phyloP scores from a whole-genome alignment of 1,140 invertebrate species.

The Thaumatotibia leucotreta region DNA sequence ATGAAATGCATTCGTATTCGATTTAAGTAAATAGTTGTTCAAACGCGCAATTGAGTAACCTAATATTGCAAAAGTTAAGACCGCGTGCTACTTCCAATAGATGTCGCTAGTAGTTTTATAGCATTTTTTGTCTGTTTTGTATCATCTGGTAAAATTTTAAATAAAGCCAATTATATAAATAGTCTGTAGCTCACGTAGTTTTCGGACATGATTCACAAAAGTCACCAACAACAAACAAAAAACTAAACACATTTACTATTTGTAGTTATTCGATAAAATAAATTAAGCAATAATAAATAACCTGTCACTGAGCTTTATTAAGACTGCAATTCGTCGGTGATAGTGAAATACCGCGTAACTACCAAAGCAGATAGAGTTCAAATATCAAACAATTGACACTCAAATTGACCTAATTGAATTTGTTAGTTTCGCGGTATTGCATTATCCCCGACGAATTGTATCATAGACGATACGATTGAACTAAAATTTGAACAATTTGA shows the following conservation, averaged over 20 bases:
- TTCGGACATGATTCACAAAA: not conserved
- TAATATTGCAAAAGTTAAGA: constrained; percentile 6
- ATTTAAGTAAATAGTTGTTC: constrained; percentile 10
- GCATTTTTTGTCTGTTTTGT: no score
- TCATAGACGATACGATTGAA: not conserved
- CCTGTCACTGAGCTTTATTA: not conserved
- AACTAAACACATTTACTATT: not conserved
- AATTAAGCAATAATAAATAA: not conserved
- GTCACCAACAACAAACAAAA: not conserved
- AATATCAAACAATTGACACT: no score
- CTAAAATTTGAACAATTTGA: not conserved
- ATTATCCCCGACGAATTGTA: no score
- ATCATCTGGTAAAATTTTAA: no score
- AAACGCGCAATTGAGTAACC: not conserved
- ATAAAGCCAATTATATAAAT: no score
- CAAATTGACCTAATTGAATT: no score
- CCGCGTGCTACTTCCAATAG: not conserved
- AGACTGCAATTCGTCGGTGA: not conserved
- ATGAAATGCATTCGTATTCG: constrained; percentile 9
- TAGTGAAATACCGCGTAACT: no score
- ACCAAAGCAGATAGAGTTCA: no score
- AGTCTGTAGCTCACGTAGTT: no score
- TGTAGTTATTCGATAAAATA: not conserved
- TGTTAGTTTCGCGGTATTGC: no score
- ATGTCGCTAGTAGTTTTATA: not conserved